Evolutionary conservation across 1,140 invertebrate genomes (phyloP).

Genomic region (Zaprionus taronus): DNA sequence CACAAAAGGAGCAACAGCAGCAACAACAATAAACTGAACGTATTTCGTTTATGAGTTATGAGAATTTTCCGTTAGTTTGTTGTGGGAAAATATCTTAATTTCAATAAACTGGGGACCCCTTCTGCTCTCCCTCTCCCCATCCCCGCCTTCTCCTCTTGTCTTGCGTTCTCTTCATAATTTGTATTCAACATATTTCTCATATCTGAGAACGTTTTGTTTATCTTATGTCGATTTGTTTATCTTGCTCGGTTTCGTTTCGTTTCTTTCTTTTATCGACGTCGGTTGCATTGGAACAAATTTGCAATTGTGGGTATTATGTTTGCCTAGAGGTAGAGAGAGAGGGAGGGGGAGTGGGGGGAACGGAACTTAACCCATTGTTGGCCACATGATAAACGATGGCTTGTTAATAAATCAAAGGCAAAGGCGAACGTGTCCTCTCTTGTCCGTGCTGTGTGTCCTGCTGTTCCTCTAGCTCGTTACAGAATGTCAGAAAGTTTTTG

Average conservation of each 20-base stretch:
- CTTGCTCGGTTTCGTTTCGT: not conserved
- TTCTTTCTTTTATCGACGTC: slow-evolving; percentile 4
- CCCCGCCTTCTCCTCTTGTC: not conserved
- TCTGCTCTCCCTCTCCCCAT: not conserved
- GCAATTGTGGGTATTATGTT: slow-evolving; percentile 39
- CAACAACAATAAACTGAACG: slow-evolving; percentile 39
- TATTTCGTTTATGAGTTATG: slow-evolving; percentile 66
- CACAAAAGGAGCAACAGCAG: slow-evolving; percentile 20
- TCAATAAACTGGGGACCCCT: slow-evolving; percentile 56
- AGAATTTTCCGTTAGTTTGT: slow-evolving; percentile 48
- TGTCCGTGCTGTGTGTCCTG: slow-evolving; percentile 10
- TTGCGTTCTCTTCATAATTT: slow-evolving; percentile 10
- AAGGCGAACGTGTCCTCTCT: slow-evolving; percentile 35
- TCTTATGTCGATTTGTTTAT: slow-evolving; percentile 33
- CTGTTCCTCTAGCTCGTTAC: slow-evolving; percentile 27
- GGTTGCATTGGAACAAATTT: slow-evolving; percentile 49
- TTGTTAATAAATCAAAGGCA: slow-evolving; percentile 77
- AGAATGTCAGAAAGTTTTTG: slow-evolving; percentile 49
- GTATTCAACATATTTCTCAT: slow-evolving; percentile 17
- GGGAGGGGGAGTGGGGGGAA: slow-evolving; percentile 25
- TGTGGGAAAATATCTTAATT: slow-evolving; percentile 67
- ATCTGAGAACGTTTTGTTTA: slow-evolving; percentile 22
- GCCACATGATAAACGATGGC: slow-evolving; percentile 77
- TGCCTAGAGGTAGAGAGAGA: not conserved
- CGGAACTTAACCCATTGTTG: slow-evolving; percentile 70